A percentile compares a stretch with the other conserved stretches of the same genome.
Evolutionary conservation across 2,113 vertebrate species (phyloP).

Genomic region (Spermophilus dauricus): DNA sequence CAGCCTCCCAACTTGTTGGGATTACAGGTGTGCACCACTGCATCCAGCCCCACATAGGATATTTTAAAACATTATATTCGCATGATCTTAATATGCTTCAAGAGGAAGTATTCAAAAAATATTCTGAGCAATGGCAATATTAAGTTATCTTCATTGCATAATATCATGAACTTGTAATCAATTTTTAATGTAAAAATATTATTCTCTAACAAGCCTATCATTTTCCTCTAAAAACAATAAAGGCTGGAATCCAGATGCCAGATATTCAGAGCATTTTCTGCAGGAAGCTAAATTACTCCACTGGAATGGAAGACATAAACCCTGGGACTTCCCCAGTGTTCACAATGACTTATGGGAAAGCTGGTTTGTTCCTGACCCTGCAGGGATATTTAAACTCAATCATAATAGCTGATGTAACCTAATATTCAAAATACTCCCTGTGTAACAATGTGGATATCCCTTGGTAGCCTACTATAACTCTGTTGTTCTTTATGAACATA

Average conservation of each 20-base stretch:
- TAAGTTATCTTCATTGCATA: not conserved
- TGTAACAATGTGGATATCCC: not conserved
- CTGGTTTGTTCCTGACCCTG: slow-evolving; percentile 98
- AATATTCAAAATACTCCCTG: not conserved
- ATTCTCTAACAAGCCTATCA: slow-evolving; percentile 53
- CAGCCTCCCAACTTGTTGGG: not conserved
- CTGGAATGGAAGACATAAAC: slow-evolving; percentile 97
- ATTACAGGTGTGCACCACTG: not conserved
- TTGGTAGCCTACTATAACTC: not conserved
- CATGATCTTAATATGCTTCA: not conserved
- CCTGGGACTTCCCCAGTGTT: slow-evolving; percentile 94
- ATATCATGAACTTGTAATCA: not conserved
- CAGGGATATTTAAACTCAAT: slow-evolving; percentile 91
- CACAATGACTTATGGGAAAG: slow-evolving; percentile 96
- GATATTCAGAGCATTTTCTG: slow-evolving; percentile 92
- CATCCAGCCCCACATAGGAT: not conserved
- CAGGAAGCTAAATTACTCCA: slow-evolving; percentile 95
- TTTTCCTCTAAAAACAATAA: slow-evolving; percentile 46
- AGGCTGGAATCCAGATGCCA: slow-evolving; percentile 96
- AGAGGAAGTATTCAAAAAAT: not conserved
- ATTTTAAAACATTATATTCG: not conserved
- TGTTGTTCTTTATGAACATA: not conserved
- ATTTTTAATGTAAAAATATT: not conserved
- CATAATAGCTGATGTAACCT: slow-evolving; percentile 84
- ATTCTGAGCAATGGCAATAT: not conserved